Evolutionary conservation across 2,888 invertebrate species (phyloP).

Genomic region (Idaea straminata): DNA sequence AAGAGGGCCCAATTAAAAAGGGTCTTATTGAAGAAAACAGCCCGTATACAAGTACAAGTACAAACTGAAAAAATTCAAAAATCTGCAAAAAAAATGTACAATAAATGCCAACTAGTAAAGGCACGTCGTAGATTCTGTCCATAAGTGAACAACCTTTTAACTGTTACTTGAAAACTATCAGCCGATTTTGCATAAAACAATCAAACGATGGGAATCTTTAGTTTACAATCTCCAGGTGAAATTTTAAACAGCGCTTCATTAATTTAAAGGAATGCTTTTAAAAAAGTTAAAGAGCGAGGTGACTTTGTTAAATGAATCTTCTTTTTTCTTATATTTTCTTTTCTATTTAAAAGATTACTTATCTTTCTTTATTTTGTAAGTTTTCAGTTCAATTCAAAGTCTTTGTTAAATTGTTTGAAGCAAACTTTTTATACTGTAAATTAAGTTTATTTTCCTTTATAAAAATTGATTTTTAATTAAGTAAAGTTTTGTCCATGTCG

Average conservation of each 20-base stretch:
- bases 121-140: too few species aligned
- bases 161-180: neutral
- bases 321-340: neutral
- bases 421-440: neutral
- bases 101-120: too few species aligned
- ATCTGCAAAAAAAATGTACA: too few species aligned
- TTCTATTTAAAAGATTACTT: neutral
- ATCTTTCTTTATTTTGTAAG: slow-evolving; percentile 2
- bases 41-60: too few species aligned
- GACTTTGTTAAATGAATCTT: slow-evolving; percentile 1
- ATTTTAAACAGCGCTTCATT: neutral
- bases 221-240: neutral
- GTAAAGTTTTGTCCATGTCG: too few species aligned
- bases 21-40: too few species aligned
- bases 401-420: neutral
- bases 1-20: too few species aligned
- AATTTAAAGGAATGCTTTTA: neutral
- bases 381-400: slow-evolving; percentile 6
- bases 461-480: neutral
- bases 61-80: too few species aligned
- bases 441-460: neutral
- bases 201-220: neutral
- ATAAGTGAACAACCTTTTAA: too few species aligned
- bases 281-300: neutral
- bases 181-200: neutral